Conservation (phyloP, 2,888 invertebrate genomes). For the Phengaris arion region DNA sequence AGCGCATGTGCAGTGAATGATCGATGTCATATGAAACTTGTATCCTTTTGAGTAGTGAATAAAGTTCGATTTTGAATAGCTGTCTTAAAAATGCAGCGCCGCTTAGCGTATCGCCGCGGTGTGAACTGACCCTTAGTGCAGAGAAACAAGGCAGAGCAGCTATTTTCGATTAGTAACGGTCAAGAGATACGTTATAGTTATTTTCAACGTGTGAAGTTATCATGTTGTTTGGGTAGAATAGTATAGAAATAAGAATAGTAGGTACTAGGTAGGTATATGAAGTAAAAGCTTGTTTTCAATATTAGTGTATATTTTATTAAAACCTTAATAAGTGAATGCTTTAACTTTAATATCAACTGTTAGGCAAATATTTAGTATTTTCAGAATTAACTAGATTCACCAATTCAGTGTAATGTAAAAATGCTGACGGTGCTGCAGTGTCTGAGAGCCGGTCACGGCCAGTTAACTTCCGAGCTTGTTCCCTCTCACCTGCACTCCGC, state of each 20-base stretch:
- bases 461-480: slow-evolving; percentile 15
- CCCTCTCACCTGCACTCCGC: slow-evolving; percentile 18
- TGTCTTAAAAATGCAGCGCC: too few relatives aligned
- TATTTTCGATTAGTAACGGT: background rate
- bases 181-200: slow-evolving; percentile 3
- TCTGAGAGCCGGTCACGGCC: slow-evolving; percentile 7
- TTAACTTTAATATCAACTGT: background rate
- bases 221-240: background rate
- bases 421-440: slow-evolving; percentile 6
- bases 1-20: too few relatives aligned
- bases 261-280: too few relatives aligned
- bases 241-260: background rate
- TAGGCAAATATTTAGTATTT: background rate
- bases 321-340: too few relatives aligned
- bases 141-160: background rate
- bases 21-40: too few relatives aligned
- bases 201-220: background rate
- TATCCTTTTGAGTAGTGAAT: too few relatives aligned
- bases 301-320: too few relatives aligned
- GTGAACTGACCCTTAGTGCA: background rate
- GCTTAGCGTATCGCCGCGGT: too few relatives aligned
- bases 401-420: background rate
- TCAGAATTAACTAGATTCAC: background rate
- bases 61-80: too few relatives aligned
- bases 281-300: too few relatives aligned